Percentiles rank a stretch among this genome's conserved stretches.
These are phyloP conservation scores for Symphodus melops DNA, from an alignment of 2,113 vertebrate species.

Conservation along the genomic window DNA sequence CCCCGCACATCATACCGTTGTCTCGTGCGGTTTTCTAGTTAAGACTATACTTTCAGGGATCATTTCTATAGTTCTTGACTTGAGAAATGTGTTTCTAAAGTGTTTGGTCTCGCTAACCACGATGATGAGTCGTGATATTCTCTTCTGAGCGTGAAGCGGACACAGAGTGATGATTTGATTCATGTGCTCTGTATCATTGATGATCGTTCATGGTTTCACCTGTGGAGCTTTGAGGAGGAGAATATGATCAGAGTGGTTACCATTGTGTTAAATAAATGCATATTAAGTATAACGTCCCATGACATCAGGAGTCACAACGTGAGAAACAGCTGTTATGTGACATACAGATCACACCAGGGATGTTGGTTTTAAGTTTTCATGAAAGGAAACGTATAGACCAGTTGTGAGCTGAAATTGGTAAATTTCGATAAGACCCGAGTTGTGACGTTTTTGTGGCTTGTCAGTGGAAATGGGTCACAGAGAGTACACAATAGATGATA, in stretches of 20 bases:
- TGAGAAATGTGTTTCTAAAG: slow-evolving; percentile 76
- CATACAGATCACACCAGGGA: too few relatives aligned
- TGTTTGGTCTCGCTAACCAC: slow-evolving; percentile 68
- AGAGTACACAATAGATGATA: too few relatives aligned
- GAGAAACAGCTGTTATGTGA: too few relatives aligned
- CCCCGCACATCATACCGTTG: background rate
- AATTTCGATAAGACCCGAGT: too few relatives aligned
- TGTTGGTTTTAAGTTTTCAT: too few relatives aligned
- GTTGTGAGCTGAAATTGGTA: too few relatives aligned
- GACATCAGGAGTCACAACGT: too few relatives aligned
- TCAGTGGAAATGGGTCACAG: too few relatives aligned
- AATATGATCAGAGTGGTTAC: slow-evolving; percentile 64
- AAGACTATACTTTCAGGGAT: slow-evolving; percentile 76
- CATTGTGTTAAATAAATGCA: background rate
- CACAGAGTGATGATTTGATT: slow-evolving; percentile 34
- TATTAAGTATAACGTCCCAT: too few relatives aligned
- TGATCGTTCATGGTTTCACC: slow-evolving; percentile 51
- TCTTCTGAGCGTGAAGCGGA: slow-evolving; percentile 66
- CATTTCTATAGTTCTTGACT: slow-evolving; percentile 73
- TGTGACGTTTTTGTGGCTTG: too few relatives aligned
- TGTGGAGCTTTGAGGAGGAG: slow-evolving; percentile 16
- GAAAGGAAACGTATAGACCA: too few relatives aligned
- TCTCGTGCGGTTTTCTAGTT: rapidly evolving
- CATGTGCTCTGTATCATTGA: slow-evolving; percentile 53
- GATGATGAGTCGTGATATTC: slow-evolving; percentile 65